Evolutionary conservation across 2,888 invertebrate genomes (phyloP), one percentile per base, ranked within the genome.

Genomic region (Drosophila quasianomalipes): DNA sequence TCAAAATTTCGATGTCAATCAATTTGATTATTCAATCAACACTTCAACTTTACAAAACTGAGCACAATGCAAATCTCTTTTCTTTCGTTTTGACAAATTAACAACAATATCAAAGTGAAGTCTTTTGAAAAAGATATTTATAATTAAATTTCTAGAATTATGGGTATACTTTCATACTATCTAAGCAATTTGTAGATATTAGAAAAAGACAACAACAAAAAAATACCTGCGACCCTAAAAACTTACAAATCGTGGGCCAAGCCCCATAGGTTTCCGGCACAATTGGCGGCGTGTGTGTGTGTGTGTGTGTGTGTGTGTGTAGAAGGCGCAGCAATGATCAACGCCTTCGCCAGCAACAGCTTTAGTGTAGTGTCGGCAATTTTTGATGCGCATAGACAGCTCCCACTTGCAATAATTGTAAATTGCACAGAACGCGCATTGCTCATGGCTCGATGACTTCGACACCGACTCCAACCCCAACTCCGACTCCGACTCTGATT

Each of bases 371-470:
- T 55, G 67, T 62, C 57, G 72, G 77, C 60, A 67, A 71, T 26
- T 76, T 76, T 51, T 57, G 74, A 68, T 57, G 62, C 64, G 63
- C 53, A 37, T 33, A 66, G 72, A 61, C 58, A 64, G 63, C 76
- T 66, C 75, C 77, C 76, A 71, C 76, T 75, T 70, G 80, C 60
- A 67, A 62, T 75, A 80, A 79, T 80, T 79, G 78, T 44, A 71
- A 80, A 80, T 80, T 80, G 81, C 76, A 68, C 22, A 80, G 64
- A 71, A 78, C 74, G 64, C 59, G 63, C 59, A 7, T 65, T 58
- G 63, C 74, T 68, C 74, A 76, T 73, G 76, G 76, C 61, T 68
- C 49, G 76, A 52, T 55, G 73, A 37, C 4, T 31, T 26, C 52
- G 37, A 22, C 35, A 26, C 7, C n/a, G 19, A n/a, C 47, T 22